phyloP scores from a whole-genome alignment of 2,113 vertebrate species.

The Pygoscelis antarcticus region DNA sequence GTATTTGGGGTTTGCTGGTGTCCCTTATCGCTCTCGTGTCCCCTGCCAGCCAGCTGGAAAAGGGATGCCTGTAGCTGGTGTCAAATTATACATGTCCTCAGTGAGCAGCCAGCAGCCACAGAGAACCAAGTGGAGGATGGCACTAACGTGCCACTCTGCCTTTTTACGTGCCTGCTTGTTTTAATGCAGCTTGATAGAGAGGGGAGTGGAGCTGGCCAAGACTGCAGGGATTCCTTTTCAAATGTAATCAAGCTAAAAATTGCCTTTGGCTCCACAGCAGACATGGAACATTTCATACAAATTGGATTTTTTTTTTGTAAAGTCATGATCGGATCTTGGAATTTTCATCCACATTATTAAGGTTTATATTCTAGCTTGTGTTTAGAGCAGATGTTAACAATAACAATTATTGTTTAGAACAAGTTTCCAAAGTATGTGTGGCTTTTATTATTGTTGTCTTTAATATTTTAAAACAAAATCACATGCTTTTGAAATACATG shows the following conservation, averaged over 20 bases:
- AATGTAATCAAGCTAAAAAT: conserved; percentile 60
- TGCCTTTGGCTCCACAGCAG: conserved; percentile 14
- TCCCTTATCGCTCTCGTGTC: background rate
- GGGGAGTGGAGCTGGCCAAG: conserved; percentile 10
- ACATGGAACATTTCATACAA: background rate
- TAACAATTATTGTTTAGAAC: background rate
- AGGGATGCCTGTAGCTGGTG: background rate
- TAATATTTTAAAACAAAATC: conserved; percentile 7
- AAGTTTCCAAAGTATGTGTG: background rate
- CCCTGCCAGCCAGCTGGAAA: background rate
- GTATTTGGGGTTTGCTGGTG: background rate
- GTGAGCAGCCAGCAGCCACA: background rate
- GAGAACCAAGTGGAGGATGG: background rate
- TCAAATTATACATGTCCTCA: background rate
- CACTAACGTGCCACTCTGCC: background rate
- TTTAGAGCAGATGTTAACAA: conserved; percentile 1
- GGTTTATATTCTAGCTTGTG: background rate
- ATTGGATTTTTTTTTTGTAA: background rate
- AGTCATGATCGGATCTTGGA: background rate
- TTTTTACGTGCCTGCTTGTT: background rate
- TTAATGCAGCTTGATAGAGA: conserved; percentile 29
- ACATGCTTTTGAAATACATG: background rate
- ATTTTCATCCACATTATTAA: background rate
- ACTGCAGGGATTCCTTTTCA: conserved; percentile 4
- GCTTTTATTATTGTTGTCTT: background rate